Percentiles rank a stretch among this genome's conserved stretches.
phyloP scores from a whole-genome alignment of 35 echinoderm and acorn worm species.

The Diadema setosum region DNA sequence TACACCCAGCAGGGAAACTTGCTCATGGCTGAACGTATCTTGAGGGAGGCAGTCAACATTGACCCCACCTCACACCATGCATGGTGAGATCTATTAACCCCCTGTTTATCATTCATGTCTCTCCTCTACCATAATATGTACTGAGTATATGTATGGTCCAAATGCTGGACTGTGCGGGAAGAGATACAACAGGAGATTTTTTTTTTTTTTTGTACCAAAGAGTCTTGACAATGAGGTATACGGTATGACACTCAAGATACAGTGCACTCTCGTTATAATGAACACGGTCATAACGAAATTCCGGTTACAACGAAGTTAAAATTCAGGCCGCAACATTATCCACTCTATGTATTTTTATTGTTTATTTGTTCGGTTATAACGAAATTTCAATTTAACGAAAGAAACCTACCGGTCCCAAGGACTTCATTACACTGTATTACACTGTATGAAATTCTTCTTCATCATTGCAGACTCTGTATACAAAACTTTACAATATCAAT shows the following conservation, averaged over 20 bases:
- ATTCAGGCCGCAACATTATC: too few species aligned
- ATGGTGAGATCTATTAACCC: too few species aligned
- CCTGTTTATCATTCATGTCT: neutral
- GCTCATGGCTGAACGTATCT: slow-evolving; percentile 82
- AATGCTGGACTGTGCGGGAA: neutral
- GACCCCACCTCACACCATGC: slow-evolving; percentile 91
- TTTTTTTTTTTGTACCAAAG: neutral
- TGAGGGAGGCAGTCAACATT: slow-evolving; percentile 91
- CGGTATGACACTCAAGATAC: neutral
- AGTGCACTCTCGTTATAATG: too few species aligned
- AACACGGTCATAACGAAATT: too few species aligned
- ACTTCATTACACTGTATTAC: neutral
- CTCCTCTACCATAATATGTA: neutral
- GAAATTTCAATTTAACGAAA: too few species aligned
- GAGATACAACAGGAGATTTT: neutral
- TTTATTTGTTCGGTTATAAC: too few species aligned
- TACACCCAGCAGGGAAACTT: slow-evolving; percentile 61
- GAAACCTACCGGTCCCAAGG: too few species aligned
- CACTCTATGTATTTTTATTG: too few species aligned
- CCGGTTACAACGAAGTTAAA: too few species aligned
- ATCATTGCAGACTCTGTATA: too few species aligned
- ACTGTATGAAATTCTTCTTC: too few species aligned
- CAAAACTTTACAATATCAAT: too few species aligned
- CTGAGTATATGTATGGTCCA: neutral
- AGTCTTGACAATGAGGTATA: neutral